Base-by-base conservation (phyloP, 2,797 vertebrate species). In the Ambastaia sidthimunki region DNA sequence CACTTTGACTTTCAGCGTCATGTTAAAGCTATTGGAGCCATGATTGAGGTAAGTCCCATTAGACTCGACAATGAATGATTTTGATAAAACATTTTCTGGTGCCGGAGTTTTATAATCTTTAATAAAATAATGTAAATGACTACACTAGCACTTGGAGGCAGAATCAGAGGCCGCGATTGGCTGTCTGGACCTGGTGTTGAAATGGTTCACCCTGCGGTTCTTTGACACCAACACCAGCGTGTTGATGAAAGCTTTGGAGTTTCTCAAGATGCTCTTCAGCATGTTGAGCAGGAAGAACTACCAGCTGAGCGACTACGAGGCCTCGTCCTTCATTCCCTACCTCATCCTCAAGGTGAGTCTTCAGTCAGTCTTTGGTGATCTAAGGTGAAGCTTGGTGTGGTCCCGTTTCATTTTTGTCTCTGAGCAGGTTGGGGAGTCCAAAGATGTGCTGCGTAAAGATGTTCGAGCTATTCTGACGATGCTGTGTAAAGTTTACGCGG, bases 141-240 rank as follows among this genome's bases (percentile, higher is more conserved):
- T 65, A 15, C 23, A 3, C 2, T 92, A 99, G 98, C 95, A 95
- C 87, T 85, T 99, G 93, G 97, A 99, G 82, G 92, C 80, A 44
- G 98, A 99, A 91, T 95, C 93, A 60, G 97, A 98, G 0, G 97
- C 96, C 74, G 95, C 96, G 50, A 93, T 99, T 71, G 87, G 95
- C 90, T 98, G 96, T 82, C 88, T 99, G 87, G 98, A 99, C 91
- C 93, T 99, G 71, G 94, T 99, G 78, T 90, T 99, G 65, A 99
- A 99, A 88, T 99, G 98, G 98, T 94, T 99, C 82, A 99, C 97
- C 0, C 88, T 99, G 83, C 92, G 98, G 0, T 99, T 99, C 93
- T 99, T 99, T 74, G 98, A 99, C 90, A 99, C 97, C 31, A 99
- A 99, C 88, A 99, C 98, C 85, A 99, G 95, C 1, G 95, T 99